phyloP scores from a whole-genome alignment of 1,140 invertebrate species.

The Phenacoccus solenopsis region DNA sequence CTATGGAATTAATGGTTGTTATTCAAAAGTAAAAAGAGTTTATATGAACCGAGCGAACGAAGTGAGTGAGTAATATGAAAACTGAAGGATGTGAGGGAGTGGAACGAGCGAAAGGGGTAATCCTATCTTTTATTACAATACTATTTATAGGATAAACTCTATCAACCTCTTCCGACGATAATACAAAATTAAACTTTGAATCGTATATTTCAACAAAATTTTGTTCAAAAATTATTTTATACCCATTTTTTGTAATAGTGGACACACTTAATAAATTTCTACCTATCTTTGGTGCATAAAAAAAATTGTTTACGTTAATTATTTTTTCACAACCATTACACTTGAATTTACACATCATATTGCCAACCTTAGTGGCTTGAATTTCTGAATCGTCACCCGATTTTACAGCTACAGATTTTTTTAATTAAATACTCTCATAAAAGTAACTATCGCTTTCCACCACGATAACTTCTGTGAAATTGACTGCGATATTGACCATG shows the following conservation, averaged over 20 bases:
- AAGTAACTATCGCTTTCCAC: neutral
- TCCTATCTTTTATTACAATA: too few relatives aligned
- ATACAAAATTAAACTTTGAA: neutral
- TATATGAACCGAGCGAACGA: too few relatives aligned
- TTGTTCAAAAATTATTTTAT: neutral
- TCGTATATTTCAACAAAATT: constrained; percentile 3
- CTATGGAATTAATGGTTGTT: too few relatives aligned
- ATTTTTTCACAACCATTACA: neutral
- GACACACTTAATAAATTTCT: neutral
- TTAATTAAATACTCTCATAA: neutral
- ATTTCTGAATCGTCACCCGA: neutral
- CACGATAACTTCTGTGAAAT: neutral
- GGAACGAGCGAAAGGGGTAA: too few relatives aligned
- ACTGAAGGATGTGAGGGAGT: too few relatives aligned
- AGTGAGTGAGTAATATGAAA: too few relatives aligned
- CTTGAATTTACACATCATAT: neutral
- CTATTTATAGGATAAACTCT: neutral
- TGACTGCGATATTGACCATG: neutral
- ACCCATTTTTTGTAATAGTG: neutral
- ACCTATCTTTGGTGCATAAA: neutral
- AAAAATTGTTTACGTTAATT: neutral
- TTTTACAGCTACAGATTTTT: neutral
- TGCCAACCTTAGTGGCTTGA: neutral
- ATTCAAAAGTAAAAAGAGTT: too few relatives aligned
- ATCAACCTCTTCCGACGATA: neutral